Evolutionary conservation across 2,888 invertebrate species (phyloP).

Genomic region (Andricus quercusramuli): DNA sequence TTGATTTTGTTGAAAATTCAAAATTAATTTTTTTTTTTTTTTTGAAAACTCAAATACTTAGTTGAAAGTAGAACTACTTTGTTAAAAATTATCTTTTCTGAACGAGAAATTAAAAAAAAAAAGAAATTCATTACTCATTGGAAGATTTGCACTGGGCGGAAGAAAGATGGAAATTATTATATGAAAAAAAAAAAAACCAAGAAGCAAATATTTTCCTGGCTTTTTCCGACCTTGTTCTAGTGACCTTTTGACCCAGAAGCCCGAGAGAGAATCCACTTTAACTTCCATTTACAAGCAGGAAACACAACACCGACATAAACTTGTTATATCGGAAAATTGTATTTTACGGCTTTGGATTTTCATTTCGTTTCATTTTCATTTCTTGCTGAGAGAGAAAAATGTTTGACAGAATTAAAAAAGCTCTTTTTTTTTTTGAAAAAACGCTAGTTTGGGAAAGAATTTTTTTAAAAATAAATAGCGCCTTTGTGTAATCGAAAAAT

Average conservation of each 20-base stretch:
- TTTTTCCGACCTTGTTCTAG: slow-evolving; percentile 65
- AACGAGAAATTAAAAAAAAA: too few species aligned
- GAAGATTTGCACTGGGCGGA: neutral
- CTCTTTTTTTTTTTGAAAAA: neutral
- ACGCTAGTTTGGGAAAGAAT: neutral
- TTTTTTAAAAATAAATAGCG: neutral
- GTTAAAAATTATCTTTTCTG: too few species aligned
- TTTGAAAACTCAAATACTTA: too few species aligned
- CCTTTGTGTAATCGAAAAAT: neutral
- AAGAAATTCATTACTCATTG: too few species aligned
- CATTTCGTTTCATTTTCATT: neutral
- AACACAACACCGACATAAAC: slow-evolving; percentile 19
- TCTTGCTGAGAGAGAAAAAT: neutral
- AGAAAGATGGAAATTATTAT: slow-evolving; percentile 45
- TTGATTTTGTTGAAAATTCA: too few species aligned
- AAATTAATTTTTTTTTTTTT: too few species aligned
- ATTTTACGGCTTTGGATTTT: slow-evolving; percentile 1
- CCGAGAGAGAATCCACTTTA: slow-evolving; percentile 23
- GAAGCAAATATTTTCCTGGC: slow-evolving; percentile 47
- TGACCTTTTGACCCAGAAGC: slow-evolving; percentile 66
- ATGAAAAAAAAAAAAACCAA: slow-evolving; percentile 57
- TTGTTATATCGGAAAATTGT: slow-evolving; percentile 17
- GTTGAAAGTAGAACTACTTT: too few species aligned
- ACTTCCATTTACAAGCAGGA: slow-evolving; percentile 40
- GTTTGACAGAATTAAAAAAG: neutral